phyloP scores from a whole-genome alignment of 1,140 invertebrate species.

The Rhynchophorus ferrugineus region DNA sequence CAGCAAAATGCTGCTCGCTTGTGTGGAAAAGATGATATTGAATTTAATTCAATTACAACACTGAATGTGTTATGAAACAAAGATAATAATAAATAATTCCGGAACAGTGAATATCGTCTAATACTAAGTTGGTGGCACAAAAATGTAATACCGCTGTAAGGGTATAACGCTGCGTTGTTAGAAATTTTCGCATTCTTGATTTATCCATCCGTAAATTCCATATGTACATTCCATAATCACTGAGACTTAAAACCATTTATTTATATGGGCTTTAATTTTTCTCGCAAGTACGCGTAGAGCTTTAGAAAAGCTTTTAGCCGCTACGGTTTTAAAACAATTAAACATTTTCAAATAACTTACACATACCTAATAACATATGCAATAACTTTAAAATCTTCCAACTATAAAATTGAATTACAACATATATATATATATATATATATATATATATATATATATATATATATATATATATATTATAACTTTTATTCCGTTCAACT shows the following conservation, averaged over 20 bases:
- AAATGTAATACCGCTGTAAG: slow-evolving; percentile 31
- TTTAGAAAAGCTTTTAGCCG: slow-evolving; percentile 3
- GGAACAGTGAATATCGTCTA: slow-evolving; percentile 2
- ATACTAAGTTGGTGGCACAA: slow-evolving; percentile 24
- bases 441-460: slow-evolving; percentile 3
- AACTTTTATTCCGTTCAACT: too few relatives aligned
- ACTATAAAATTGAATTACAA: background rate
- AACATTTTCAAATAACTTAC: slow-evolving; percentile 14
- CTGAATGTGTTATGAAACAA: slow-evolving; percentile 4
- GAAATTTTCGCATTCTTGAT: slow-evolving; percentile 20
- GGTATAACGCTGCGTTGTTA: slow-evolving; percentile 11
- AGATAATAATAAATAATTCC: slow-evolving; percentile 14
- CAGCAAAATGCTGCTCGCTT: too few relatives aligned
- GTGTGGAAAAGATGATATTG: too few relatives aligned
- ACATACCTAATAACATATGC: slow-evolving; percentile 9
- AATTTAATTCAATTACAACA: too few relatives aligned
- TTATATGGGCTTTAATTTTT: slow-evolving; percentile 16
- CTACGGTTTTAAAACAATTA: slow-evolving; percentile 11
- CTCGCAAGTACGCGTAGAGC: background rate
- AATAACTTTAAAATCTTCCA: slow-evolving; percentile 5
- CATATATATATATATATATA: background rate
- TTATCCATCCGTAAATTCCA: slow-evolving; percentile 21
- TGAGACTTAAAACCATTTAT: slow-evolving; percentile 19
- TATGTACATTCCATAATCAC: slow-evolving; percentile 24
- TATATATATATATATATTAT: slow-evolving; percentile 4